A percentile compares a stretch with the other conserved stretches of the same genome.
These are phyloP conservation scores for Acipenser ruthenus DNA, from an alignment of 2,797 vertebrate species.

Conservation along the genomic window DNA sequence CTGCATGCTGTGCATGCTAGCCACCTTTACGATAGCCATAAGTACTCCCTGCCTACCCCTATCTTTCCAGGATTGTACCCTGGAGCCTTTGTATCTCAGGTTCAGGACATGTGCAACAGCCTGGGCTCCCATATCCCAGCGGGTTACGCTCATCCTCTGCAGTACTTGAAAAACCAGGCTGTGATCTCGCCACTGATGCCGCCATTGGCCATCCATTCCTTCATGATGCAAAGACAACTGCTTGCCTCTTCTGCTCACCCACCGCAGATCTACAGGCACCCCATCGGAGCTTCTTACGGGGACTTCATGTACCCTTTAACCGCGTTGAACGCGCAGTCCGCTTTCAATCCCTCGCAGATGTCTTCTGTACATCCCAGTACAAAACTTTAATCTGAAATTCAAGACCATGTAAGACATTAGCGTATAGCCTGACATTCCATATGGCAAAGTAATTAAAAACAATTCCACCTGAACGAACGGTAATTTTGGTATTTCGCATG, in stretches of 20 bases:
- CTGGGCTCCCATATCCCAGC: constrained; percentile 64
- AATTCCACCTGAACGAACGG: constrained; percentile 13
- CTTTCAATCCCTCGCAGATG: constrained; percentile 78
- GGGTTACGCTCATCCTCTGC: constrained; percentile 79
- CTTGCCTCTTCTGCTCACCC: constrained; percentile 73
- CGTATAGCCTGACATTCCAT: constrained; percentile 27
- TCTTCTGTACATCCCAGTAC: constrained; percentile 91
- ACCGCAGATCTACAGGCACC: constrained; percentile 85
- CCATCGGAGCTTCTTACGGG: constrained; percentile 78
- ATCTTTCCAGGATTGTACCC: constrained; percentile 75
- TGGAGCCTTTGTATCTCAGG: constrained; percentile 51
- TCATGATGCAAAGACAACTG: constrained; percentile 90
- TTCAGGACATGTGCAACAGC: constrained; percentile 62
- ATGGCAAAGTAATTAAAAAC: constrained; percentile 27
- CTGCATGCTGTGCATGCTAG: constrained; percentile 62
- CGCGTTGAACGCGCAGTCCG: constrained; percentile 79
- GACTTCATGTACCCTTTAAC: constrained; percentile 83
- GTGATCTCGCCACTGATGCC: constrained; percentile 85
- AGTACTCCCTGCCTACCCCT: constrained; percentile 63
- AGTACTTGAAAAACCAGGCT: constrained; percentile 93
- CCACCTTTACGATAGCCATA: constrained; percentile 70
- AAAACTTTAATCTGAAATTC: constrained; percentile 67
- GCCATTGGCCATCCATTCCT: constrained; percentile 83
- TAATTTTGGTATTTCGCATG: constrained; percentile 28
- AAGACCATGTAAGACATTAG: constrained; percentile 20